Percentiles rank a stretch among this genome's conserved stretches.
Conservation (phyloP, 2,113 vertebrate species). For the Myanophis thanlyinensis region DNA sequence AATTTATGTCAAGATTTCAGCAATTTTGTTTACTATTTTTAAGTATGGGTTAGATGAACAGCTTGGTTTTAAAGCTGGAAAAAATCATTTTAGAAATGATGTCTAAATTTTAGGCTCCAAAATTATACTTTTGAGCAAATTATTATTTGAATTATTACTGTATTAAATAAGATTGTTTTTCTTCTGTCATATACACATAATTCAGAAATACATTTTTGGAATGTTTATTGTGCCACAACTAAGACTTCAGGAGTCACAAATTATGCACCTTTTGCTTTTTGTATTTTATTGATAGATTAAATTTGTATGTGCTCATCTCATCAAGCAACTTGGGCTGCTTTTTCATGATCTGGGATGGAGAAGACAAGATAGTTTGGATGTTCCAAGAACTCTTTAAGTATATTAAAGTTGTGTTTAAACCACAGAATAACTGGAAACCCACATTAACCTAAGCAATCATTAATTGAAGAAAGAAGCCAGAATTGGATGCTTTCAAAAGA, state of each 20-base stretch:
- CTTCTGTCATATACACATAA: not conserved
- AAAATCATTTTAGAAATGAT: not conserved
- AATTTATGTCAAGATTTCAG: not conserved
- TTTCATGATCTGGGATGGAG: not conserved
- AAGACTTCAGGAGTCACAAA: not conserved
- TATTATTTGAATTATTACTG: not conserved
- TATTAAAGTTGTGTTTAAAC: not conserved
- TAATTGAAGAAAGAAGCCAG: not conserved
- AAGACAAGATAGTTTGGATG: not conserved
- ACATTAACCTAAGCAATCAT: not conserved
- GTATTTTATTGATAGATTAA: not conserved
- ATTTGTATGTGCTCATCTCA: not conserved
- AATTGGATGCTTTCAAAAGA: not conserved
- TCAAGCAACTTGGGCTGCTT: not conserved
- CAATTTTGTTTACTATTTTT: not conserved
- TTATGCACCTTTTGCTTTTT: not conserved
- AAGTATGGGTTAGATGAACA: not conserved
- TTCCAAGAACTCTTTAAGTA: not conserved
- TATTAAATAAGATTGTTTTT: not conserved
- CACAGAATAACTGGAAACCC: not conserved
- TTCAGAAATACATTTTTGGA: not conserved
- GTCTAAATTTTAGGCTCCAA: not conserved
- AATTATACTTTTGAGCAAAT: not conserved
- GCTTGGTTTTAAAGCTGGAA: not conserved
- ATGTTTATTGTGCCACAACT: not conserved